phyloP scores from a whole-genome alignment of 2,797 vertebrate genomes.

The Cyclura pinguis region DNA sequence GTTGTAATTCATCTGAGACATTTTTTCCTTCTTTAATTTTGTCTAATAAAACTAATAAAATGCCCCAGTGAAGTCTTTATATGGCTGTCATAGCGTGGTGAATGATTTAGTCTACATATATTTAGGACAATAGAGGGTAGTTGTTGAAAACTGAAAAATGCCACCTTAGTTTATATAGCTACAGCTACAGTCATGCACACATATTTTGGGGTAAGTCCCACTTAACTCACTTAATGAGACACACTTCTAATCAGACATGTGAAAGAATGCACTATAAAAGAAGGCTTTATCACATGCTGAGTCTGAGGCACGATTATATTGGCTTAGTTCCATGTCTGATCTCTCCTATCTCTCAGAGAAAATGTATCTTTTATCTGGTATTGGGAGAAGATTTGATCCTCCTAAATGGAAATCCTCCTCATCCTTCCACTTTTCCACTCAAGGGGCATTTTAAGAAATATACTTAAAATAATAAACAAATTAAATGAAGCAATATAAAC shows the following conservation, averaged over 20 bases:
- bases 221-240: background rate
- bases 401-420: background rate
- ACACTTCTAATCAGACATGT: background rate
- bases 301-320: too few relatives aligned
- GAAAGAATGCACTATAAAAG: background rate
- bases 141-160: constrained; percentile 26
- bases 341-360: too few relatives aligned
- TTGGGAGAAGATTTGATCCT: background rate
- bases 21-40: constrained; percentile 72
- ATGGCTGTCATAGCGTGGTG: constrained; percentile 66
- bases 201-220: too few relatives aligned
- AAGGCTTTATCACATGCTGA: too few relatives aligned
- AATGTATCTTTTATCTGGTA: background rate
- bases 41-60: constrained; percentile 77
- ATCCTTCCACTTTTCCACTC: background rate
- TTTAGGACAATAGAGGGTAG: constrained; percentile 60
- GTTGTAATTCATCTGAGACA: constrained; percentile 77
- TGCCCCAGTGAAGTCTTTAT: constrained; percentile 71
- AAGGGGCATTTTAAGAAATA: background rate
- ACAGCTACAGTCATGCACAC: background rate
- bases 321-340: too few relatives aligned
- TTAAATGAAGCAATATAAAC: background rate
- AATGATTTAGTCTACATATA: constrained; percentile 63
- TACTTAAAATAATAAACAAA: background rate
- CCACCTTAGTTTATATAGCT: background rate